phyloP scores from a whole-genome alignment of 2,888 invertebrate genomes.

The Nezara viridula region DNA sequence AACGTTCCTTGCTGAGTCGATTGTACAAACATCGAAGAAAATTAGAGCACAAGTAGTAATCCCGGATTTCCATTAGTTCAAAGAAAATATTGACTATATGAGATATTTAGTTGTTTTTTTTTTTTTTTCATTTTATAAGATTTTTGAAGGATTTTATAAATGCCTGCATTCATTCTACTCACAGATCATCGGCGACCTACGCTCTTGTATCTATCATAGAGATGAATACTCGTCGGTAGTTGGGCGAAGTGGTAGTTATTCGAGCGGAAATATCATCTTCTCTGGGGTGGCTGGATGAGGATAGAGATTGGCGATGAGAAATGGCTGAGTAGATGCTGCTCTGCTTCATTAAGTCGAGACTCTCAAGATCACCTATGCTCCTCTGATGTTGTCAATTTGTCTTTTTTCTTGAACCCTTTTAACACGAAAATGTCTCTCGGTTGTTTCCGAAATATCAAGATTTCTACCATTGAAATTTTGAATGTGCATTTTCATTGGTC shows the following conservation, averaged over 20 bases:
- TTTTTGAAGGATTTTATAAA: background rate
- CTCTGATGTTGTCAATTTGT: constrained; percentile 3
- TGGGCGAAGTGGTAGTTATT: background rate
- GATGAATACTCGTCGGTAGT: background rate
- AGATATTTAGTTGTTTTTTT: background rate
- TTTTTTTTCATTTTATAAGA: background rate
- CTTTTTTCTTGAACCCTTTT: background rate
- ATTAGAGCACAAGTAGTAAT: background rate
- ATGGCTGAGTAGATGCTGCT: background rate
- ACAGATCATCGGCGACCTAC: background rate
- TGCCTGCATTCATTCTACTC: background rate
- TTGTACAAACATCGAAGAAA: background rate
- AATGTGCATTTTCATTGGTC: no score
- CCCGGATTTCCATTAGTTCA: background rate
- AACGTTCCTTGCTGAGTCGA: background rate
- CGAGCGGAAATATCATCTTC: background rate
- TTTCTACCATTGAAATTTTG: no score
- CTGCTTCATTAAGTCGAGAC: background rate
- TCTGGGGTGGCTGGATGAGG: background rate
- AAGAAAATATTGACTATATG: background rate
- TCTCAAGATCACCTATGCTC: background rate
- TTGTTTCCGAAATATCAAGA: background rate
- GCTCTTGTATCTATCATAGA: background rate
- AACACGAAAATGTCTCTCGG: background rate
- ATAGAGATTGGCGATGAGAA: background rate